Evolutionary conservation across 1,140 invertebrate genomes (phyloP).

Genomic region (Leptonema lineaticorne): DNA sequence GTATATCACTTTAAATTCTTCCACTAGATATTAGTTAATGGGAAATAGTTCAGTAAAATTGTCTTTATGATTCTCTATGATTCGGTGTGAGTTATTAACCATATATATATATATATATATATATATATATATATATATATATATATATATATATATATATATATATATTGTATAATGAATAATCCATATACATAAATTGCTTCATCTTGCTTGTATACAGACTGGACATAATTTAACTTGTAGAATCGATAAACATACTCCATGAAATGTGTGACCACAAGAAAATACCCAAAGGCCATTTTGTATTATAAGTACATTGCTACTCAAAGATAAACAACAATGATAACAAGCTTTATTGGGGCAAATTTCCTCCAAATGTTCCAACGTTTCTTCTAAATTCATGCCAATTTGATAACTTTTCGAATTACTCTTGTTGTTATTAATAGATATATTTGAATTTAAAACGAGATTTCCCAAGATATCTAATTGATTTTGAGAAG

Average conservation of each 20-base stretch:
- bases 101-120: too few relatives aligned
- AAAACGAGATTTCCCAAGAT: conserved; percentile 26
- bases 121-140: too few relatives aligned
- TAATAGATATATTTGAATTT: background rate
- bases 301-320: conserved; percentile 52
- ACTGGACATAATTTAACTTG: conserved; percentile 54
- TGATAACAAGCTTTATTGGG: conserved; percentile 47
- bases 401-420: conserved; percentile 35
- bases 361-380: conserved; percentile 32
- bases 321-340: conserved; percentile 52
- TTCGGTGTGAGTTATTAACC: too few relatives aligned
- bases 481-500: conserved; percentile 26
- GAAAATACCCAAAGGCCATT: conserved; percentile 55
- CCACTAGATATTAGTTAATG: too few relatives aligned
- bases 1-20: too few relatives aligned
- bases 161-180: too few relatives aligned
- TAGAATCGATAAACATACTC: conserved; percentile 52
- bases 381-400: conserved; percentile 34
- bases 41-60: too few relatives aligned
- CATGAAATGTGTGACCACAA: conserved; percentile 54
- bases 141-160: too few relatives aligned
- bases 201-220: conserved; percentile 42
- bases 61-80: too few relatives aligned
- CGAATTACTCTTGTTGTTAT: conserved; percentile 3
- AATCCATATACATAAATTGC: too few relatives aligned